A percentile compares a stretch with the other conserved stretches of the same genome.
phyloP scores from a whole-genome alignment of 2,113 vertebrate species.

The Irena cyanogastra region DNA sequence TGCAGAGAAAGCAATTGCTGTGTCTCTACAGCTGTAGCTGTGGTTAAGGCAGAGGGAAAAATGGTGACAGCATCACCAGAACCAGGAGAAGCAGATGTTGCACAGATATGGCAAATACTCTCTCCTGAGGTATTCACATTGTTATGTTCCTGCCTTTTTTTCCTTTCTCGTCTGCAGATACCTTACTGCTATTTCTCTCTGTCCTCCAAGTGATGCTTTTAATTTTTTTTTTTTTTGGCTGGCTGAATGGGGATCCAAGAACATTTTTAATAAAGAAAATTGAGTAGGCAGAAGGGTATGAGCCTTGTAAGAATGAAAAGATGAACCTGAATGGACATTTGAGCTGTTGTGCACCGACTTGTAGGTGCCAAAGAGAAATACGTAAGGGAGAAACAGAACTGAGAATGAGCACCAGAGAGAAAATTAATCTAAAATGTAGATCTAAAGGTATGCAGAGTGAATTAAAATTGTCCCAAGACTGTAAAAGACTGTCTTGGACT shows the following conservation, averaged over 20 bases:
- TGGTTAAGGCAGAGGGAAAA: background rate
- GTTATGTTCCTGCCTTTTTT: background rate
- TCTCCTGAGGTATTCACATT: background rate
- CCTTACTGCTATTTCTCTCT: background rate
- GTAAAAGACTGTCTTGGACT: background rate
- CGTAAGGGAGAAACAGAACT: background rate
- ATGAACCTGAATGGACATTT: background rate
- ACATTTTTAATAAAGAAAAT: background rate
- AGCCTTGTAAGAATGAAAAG: background rate
- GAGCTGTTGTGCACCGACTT: background rate
- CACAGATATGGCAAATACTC: background rate
- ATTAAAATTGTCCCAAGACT: background rate
- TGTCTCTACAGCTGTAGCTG: background rate
- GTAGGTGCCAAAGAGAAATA: background rate
- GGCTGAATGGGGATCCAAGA: background rate
- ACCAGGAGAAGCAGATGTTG: background rate
- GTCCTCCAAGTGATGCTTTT: background rate
- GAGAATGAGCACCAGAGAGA: background rate
- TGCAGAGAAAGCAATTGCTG: background rate
- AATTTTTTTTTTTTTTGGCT: background rate
- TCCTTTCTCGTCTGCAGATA: background rate
- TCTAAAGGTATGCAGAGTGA: background rate
- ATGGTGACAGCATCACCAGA: background rate
- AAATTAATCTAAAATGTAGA: background rate
- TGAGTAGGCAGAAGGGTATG: background rate